Base-by-base conservation (phyloP, 2,113 vertebrate species). In the Papio anubis region DNA sequence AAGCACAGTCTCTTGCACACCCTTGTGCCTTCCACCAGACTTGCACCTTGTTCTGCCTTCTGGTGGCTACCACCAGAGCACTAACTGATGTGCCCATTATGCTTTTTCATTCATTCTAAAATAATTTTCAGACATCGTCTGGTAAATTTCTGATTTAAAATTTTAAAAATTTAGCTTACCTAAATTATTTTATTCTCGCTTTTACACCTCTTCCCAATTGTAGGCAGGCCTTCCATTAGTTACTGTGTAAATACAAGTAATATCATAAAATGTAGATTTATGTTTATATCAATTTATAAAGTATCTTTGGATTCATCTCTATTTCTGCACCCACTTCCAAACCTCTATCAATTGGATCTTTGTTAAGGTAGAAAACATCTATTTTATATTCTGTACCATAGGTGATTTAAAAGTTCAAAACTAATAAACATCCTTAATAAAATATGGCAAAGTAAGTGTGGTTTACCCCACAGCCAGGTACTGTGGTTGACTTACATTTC, bases 1-100 rank as follows among this genome's bases (percentile, higher is more conserved):
- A 55, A 16, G 2, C 43, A 23, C 0, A 55, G 27, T 27, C 23
- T 27, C 13, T 25, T 25, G 13, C 1, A 5, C 6, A 82, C 4
- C 50, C 55, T 21, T 11, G 11, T 35, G 17, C 17, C 25, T 90
- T 21, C 23, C 6, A 27, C 43, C 50, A 61, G 61, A 64, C 61
- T 14, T 64, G 5, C 61, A 32, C 3, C 27, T 64, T 14, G 27
- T 32, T 64, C 61, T 32, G 27, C 12, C 12, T 32, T 78, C 17
- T 61, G 43, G 14, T 52, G n/a, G 40, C 30, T 18, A 8, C 30
- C 32, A 50, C 5, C 1, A 5, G 70, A 38, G 45, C 9, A 1
- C 32, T 35, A 45, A 68, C 6, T 13, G n/a, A 50, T 1, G 55
- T 59, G 32, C 5, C 35, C 57, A n/a, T 38, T 76, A 8, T 57